Evolutionary conservation across 2,888 invertebrate genomes (phyloP), one percentile per base, ranked within the genome.

Genomic region (Nycteola revayana): DNA sequence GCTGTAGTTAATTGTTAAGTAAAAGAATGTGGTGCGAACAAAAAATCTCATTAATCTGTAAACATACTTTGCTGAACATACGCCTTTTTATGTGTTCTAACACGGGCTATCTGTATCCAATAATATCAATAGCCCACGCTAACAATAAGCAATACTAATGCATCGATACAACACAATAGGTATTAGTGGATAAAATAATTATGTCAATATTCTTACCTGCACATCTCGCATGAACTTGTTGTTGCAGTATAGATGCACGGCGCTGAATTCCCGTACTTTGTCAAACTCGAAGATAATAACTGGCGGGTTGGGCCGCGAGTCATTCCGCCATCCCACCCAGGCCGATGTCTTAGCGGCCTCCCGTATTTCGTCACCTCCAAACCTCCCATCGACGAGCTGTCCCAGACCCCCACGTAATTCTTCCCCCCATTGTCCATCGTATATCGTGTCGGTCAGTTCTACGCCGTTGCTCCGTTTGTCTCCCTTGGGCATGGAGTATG

Each of bases 301-400:
- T 0, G 94, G 91, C 0, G 93, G 92, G 17, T 87, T 83, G 2
- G 92, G 85, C 4, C 67, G 54, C 1, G 93, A 92, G 68, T 95
- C 95, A 75, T 95, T 95, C 64, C 93, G 91, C 97, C 97, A 97
- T 0, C 97, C 97, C 17, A 97, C 93, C 97, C 97, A 97, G 30
- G 96, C 95, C 62, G 94, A 77, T 34, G 58, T 69, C 49, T 76
- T 94, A 10, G 92, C 91, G 7, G 87, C 88, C 45, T 87, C 85
- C 78, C 93, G 75, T 91, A 87, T 86, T 56, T 87, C 87, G 52
- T 94, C 94, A 1, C 94, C 93, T 0, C 95, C 96, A 47, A 91
- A 91, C 60, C 92, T 91, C 7, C 96, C 96, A 71, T 96, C 96
- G 7, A 94, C 94, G 50, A 98, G 89, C 71, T 95, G 95, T 1